phyloP scores from a whole-genome alignment of 2,797 vertebrate species.

The Gymnopithys bicolor region DNA sequence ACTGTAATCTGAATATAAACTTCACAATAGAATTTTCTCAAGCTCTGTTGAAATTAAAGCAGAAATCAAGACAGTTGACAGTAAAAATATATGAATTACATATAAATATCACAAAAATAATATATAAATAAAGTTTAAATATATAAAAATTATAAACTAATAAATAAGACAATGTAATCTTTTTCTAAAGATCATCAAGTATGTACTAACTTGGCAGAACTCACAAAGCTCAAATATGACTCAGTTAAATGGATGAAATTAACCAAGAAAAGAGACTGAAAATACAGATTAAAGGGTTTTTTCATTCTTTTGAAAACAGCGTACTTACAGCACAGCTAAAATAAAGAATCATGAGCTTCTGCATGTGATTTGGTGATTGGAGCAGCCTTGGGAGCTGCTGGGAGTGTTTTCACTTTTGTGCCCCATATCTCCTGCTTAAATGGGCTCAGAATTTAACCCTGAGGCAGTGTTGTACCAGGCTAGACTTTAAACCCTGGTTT shows the following conservation, averaged over 20 bases:
- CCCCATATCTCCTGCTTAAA: neutral
- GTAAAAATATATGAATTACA: neutral
- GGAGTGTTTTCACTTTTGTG: slow-evolving; percentile 14
- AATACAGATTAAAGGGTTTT: neutral
- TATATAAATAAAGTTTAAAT: too few relatives aligned
- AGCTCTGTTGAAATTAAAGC: neutral
- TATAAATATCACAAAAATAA: neutral
- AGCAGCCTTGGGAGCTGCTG: neutral
- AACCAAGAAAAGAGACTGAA: neutral
- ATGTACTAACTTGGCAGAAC: neutral
- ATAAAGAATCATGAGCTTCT: neutral
- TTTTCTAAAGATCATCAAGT: neutral
- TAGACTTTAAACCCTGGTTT: slow-evolving; percentile 43
- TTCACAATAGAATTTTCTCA: neutral
- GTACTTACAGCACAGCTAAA: neutral
- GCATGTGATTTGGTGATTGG: neutral
- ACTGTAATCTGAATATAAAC: neutral
- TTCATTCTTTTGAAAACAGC: neutral
- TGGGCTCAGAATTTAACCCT: neutral
- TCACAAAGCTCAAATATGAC: neutral
- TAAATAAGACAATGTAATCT: neutral
- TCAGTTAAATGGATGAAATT: neutral
- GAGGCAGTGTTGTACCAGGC: slow-evolving; percentile 30
- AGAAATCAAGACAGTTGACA: neutral
- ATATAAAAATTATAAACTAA: neutral